phyloP scores from a whole-genome alignment of 1,140 invertebrate genomes.

The Branchinecta lynchi region DNA sequence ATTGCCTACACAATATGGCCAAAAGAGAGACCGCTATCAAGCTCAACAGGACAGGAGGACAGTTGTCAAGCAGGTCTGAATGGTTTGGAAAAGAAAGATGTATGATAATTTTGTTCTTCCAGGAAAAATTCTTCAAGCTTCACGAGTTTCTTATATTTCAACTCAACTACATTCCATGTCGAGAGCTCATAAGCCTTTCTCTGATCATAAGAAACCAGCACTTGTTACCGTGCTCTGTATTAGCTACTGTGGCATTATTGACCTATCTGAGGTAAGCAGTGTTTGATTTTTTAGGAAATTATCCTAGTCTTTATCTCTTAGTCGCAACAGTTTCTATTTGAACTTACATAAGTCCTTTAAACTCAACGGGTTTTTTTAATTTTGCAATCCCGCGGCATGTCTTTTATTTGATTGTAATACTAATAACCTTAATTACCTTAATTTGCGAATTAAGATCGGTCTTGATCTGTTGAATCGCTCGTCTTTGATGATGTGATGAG shows the following conservation, averaged over 20 bases:
- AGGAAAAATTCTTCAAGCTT: constrained; percentile 86
- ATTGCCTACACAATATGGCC: too few species aligned
- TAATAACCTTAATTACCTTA: background rate
- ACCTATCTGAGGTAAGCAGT: constrained; percentile 60
- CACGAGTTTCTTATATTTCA: constrained; percentile 93
- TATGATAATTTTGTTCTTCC: constrained; percentile 21
- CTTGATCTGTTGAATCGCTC: too few species aligned
- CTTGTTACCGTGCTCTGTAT: constrained; percentile 59
- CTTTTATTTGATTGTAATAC: background rate
- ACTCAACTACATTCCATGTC: constrained; percentile 95
- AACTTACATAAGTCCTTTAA: background rate
- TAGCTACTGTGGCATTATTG: constrained; percentile 72
- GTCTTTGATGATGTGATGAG: too few species aligned
- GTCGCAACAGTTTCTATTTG: constrained; percentile 22
- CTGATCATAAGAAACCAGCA: constrained; percentile 69
- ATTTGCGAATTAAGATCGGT: too few species aligned
- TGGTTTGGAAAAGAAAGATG: too few species aligned
- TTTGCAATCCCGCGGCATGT: background rate
- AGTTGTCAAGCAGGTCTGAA: too few species aligned
- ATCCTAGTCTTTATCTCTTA: constrained; percentile 25
- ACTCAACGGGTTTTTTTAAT: background rate
- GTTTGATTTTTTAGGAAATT: constrained; percentile 22
- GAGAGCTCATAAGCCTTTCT: constrained; percentile 91
- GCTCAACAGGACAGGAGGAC: too few species aligned
- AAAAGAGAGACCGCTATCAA: too few species aligned